A percentile compares a stretch with the other conserved stretches of the same genome.
Evolutionary conservation across 2,797 vertebrate species (phyloP).

Genomic region (Manis crassicaudata): DNA sequence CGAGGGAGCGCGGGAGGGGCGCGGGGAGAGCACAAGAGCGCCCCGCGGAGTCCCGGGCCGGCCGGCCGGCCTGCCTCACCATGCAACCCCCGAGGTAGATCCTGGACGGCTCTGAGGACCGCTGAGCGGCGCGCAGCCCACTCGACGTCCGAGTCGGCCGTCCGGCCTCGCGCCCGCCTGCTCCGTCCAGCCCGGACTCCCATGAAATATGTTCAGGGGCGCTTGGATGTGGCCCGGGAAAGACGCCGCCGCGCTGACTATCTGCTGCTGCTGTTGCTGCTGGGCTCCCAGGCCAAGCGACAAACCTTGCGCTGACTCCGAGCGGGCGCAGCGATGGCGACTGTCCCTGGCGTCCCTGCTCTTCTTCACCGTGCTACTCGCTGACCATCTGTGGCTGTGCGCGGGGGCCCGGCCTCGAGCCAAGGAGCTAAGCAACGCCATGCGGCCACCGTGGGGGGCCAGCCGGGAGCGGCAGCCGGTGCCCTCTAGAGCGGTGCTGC

Average conservation of each 20-base stretch:
- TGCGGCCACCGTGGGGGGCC: conserved; percentile 74
- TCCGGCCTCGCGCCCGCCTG: conserved; percentile 68
- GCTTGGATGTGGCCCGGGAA: conserved; percentile 90
- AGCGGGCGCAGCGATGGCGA: conserved; percentile 91
- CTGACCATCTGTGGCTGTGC: conserved; percentile 90
- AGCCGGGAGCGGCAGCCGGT: conserved; percentile 71
- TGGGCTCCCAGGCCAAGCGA: conserved; percentile 88
- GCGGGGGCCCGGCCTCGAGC: conserved; percentile 87
- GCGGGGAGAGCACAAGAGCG: conserved; percentile 66
- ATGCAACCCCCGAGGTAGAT: conserved; percentile 77
- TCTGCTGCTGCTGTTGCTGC: conserved; percentile 85
- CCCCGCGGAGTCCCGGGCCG: conserved; percentile 69
- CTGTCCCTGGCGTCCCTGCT: conserved; percentile 89
- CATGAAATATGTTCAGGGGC: conserved; percentile 91
- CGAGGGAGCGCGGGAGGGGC: conserved; percentile 71
- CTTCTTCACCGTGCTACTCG: conserved; percentile 89
- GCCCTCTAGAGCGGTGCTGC: conserved; percentile 74
- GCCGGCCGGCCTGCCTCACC: conserved; percentile 72
- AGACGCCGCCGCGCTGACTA: conserved; percentile 87
- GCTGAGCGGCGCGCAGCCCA: conserved; percentile 77
- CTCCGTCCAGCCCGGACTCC: conserved; percentile 77
- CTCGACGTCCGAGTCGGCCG: conserved; percentile 68
- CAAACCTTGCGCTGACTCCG: conserved; percentile 88
- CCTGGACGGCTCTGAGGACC: conserved; percentile 73
- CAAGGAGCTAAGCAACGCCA: conserved; percentile 81